Evolutionary conservation across 92 coral and sea anemone genomes (phyloP).

Genomic region (Palythoa grandis): DNA sequence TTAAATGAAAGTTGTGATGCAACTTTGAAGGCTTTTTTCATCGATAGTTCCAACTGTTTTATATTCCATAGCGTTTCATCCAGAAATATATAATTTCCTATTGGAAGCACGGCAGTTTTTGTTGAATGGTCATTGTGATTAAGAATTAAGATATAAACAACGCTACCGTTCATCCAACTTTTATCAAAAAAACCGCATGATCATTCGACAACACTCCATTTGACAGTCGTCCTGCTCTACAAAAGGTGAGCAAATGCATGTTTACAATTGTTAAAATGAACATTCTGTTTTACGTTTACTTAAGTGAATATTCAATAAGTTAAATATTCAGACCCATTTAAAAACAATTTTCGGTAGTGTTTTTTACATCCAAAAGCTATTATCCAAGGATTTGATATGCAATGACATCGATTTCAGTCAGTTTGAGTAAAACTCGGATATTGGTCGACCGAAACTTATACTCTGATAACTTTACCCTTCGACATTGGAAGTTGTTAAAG

Average conservation of each 20-base stretch:
- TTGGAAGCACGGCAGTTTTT: neutral
- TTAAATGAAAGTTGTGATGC: neutral
- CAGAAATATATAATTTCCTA: neutral
- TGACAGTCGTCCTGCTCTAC: neutral
- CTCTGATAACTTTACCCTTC: neutral
- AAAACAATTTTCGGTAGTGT: neutral
- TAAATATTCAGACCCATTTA: neutral
- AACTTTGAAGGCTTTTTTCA: neutral
- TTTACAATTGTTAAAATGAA: constrained; percentile 4
- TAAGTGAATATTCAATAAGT: neutral
- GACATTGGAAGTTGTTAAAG: neutral
- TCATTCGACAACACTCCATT: neutral
- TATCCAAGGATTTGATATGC: neutral
- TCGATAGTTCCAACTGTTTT: neutral
- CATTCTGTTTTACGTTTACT: neutral
- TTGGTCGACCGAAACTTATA: neutral
- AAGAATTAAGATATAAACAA: neutral
- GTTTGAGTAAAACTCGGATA: neutral
- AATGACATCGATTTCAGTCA: neutral
- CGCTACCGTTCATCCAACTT: neutral
- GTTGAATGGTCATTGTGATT: neutral
- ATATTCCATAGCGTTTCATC: neutral
- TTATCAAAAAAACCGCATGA: neutral
- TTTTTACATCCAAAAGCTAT: neutral
- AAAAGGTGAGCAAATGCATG: neutral